Evolutionary conservation across 1,140 invertebrate species (phyloP), one percentile per base, ranked within the genome.

Genomic region (Homalodisca vitripennis): DNA sequence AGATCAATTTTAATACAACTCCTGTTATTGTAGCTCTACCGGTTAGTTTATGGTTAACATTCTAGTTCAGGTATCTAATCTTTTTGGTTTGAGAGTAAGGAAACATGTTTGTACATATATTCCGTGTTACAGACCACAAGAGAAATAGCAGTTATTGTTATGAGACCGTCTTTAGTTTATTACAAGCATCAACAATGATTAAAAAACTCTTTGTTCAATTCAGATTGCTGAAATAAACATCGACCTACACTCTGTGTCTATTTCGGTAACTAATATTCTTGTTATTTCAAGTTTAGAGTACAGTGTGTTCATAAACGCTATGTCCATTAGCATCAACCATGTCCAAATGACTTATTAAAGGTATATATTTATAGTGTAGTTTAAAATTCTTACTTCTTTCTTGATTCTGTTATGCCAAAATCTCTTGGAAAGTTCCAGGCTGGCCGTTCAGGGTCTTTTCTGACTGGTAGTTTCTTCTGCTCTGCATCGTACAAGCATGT

Each of bases 401-500:
- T 85, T 53, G 81, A 78, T 62, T 85, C 80, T 3, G 88, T 86
- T 46, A 95, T 88, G 22, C 93, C 92, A 77, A 88, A 89, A 67
- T 84, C 79, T 74, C 89, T 83, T 14, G 87, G 85, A 78, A 89
- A 92, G 72, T 85, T 87, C 78, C 82, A 92, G 20, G 86, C 85
- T 48, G 90, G 89, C 74, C 88, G 85, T 32, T 83, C 75, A 6
- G 85, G 82, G 76, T 92, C 86, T 79, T 88, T 88, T 0, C 84
- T 80, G 80, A 87, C 90, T 12, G 91, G 90, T 55, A 95, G 78
- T 75, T 88, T 89, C 69, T 88, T 81, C 78, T 93, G 90, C 75
- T 89, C 82, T 34, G 89, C 86, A 81, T 95, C 92, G 82, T 90
- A 92, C 57, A 93, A 79, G 76, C 89, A 87, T 1, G 92, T 86